Evolutionary conservation across 2,888 invertebrate genomes (phyloP), one percentile per base, ranked within the genome.

Genomic region (Cheilosia urbana): DNA sequence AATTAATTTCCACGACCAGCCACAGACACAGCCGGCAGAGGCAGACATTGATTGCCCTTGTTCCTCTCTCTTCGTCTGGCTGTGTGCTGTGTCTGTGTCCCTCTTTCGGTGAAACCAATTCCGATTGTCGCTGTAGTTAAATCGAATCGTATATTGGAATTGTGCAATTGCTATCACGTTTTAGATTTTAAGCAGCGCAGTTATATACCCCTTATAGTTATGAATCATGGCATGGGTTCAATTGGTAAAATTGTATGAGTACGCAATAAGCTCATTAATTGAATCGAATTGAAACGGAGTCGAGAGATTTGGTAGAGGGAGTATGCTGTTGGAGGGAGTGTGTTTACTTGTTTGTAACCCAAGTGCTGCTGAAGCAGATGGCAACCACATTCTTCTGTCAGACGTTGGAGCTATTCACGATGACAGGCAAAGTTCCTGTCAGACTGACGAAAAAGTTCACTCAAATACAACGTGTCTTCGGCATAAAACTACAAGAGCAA

Each of bases 1-100:
- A 78, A 78, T 71, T 78, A 63, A 78, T 71, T 71, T 57, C 53
- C 4, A 42, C 2, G 13, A 37, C 30, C 13, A 13, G 37, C 13
- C 13, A 37, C 37, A 37, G 37, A 62, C 60, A 69, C 19, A 15
- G 40, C 49, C 37, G 63, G 17, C 77, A 69, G 53, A 69, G 63
- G 17, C 77, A 69, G 53, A 69, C 69, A 69, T 77, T 51, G 51
- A 76, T 60, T 60, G 60, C 51, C 27, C n/a, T 24, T 11, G 47
- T 30, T 17, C 1, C 51, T 9, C 42, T 9, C 42, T 6, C 24
- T n/a, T 19, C 9, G 9, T 21, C n/a, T 34, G 49, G 19, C 19
- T 30, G 9, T n/a, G n/a, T n/a, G 19, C 19, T 30, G 9, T 34
- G 49, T 9, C 19, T 30, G 9, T 9, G 24, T 24, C 24, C 24